These are phyloP conservation scores for Argynnis bischoffii DNA, from an alignment of 2,888 invertebrate genomes.

Conservation along the genomic window DNA sequence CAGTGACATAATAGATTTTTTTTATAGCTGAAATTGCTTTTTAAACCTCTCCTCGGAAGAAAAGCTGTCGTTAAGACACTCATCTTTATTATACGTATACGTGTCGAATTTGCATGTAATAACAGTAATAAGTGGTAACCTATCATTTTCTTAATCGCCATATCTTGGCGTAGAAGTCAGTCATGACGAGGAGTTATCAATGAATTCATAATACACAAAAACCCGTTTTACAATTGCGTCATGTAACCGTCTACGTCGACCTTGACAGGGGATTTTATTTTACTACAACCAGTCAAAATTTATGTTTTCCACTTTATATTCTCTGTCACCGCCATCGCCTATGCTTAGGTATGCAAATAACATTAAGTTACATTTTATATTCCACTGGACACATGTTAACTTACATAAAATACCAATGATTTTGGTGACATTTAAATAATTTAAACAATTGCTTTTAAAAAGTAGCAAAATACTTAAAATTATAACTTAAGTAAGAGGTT, in stretches of 20 bases:
- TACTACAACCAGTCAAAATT: constrained; percentile 37
- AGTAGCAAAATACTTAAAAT: constrained; percentile 15
- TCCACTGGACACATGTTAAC: constrained; percentile 18
- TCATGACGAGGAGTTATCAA: constrained; percentile 57
- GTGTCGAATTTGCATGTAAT: not conserved
- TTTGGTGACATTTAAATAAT: constrained; percentile 19
- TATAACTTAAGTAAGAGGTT: constrained; percentile 16
- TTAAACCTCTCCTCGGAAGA: not conserved
- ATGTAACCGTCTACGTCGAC: constrained; percentile 61
- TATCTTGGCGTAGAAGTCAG: not conserved
- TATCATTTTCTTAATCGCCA: not conserved
- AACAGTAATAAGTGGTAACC: not conserved
- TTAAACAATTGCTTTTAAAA: constrained; percentile 7
- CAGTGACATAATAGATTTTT: constrained; percentile 14
- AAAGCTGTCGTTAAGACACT: not conserved
- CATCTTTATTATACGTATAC: not conserved
- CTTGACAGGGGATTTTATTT: constrained; percentile 58
- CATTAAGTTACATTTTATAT: constrained; percentile 11
- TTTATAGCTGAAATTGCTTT: not conserved
- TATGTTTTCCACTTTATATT: constrained; percentile 26
- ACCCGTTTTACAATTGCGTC: constrained; percentile 68
- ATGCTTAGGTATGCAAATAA: constrained; percentile 32
- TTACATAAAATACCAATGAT: constrained; percentile 9
- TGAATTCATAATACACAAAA: constrained; percentile 61
- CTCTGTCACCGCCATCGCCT: constrained; percentile 23